Percentiles rank a stretch among this genome's conserved stretches.
Conservation (phyloP, 92 coral and sea anemone genomes). For the Siderastrea radians region DNA sequence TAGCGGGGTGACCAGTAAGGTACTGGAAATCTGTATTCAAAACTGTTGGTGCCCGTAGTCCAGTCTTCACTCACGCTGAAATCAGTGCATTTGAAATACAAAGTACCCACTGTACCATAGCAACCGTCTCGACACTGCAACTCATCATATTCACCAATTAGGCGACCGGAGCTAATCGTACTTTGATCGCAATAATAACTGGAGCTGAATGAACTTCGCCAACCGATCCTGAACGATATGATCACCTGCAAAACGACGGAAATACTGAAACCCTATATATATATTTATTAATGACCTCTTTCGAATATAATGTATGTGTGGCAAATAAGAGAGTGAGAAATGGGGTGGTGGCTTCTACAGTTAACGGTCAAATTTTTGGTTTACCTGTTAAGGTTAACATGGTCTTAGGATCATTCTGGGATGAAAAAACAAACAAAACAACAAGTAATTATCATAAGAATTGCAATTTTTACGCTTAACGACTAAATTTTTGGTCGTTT, state of each 20-base stretch:
- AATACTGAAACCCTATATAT: neutral
- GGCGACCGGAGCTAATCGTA: constrained; percentile 51
- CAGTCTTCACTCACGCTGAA: constrained; percentile 72
- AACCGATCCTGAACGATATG: constrained; percentile 67
- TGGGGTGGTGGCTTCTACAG: too few relatives aligned
- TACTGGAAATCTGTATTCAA: constrained; percentile 38
- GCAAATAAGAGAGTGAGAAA: too few relatives aligned
- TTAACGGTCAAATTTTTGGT: too few relatives aligned
- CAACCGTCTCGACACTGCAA: constrained; percentile 44
- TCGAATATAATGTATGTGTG: neutral
- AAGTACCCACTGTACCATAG: constrained; percentile 32
- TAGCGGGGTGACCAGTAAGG: constrained; percentile 26
- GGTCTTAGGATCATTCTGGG: too few relatives aligned
- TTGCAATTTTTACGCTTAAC: too few relatives aligned
- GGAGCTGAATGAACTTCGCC: constrained; percentile 62
- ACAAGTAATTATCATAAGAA: too few relatives aligned
- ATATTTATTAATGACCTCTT: neutral
- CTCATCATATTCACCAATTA: constrained; percentile 44
- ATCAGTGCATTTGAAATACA: constrained; percentile 68
- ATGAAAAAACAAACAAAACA: too few relatives aligned
- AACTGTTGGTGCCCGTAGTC: constrained; percentile 63
- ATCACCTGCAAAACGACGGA: constrained; percentile 35
- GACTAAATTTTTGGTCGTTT: too few relatives aligned
- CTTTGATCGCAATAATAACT: constrained; percentile 37
- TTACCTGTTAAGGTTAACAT: too few relatives aligned